These are phyloP conservation scores for Xenopus tropicalis DNA, from an alignment of 2,113 vertebrate genomes.

Conservation along the genomic window DNA sequence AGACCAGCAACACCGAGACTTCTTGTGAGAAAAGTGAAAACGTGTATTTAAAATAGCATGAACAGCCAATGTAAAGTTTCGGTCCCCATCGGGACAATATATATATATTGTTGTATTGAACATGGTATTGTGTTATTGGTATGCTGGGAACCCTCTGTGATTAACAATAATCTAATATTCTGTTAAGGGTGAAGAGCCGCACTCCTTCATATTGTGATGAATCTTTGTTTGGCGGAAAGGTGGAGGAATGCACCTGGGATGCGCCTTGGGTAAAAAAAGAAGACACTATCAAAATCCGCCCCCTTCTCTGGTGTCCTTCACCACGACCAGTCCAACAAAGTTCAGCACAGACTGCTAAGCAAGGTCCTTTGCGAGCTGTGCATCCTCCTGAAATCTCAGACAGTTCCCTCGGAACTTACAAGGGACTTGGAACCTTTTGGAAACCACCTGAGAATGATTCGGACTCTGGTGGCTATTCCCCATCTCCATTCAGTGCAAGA, in stretches of 20 bases:
- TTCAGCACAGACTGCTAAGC: slow-evolving; percentile 12
- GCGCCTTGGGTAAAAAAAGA: slow-evolving; percentile 47
- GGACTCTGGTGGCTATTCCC: background rate
- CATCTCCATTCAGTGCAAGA: fast-evolving
- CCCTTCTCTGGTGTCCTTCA: slow-evolving; percentile 65
- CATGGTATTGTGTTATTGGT: too few species aligned
- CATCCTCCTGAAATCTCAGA: background rate
- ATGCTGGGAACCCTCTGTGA: background rate
- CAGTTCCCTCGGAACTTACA: fast-evolving
- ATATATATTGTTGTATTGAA: too few species aligned
- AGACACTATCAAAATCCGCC: slow-evolving; percentile 51
- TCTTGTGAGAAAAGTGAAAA: too few species aligned
- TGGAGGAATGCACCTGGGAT: slow-evolving; percentile 9
- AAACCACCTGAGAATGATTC: background rate
- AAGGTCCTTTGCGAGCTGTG: slow-evolving; percentile 43
- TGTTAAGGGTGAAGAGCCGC: slow-evolving; percentile 49
- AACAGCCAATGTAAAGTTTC: too few species aligned
- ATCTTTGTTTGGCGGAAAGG: slow-evolving; percentile 58
- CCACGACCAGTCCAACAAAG: slow-evolving; percentile 30
- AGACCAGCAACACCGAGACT: too few species aligned
- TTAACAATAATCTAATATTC: background rate
- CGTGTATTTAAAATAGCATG: too few species aligned
- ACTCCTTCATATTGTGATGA: slow-evolving; percentile 69
- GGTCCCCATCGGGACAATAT: too few species aligned
- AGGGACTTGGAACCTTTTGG: fast-evolving